Base-by-base conservation (phyloP, 2,113 vertebrate species). In the Alces alces region DNA sequence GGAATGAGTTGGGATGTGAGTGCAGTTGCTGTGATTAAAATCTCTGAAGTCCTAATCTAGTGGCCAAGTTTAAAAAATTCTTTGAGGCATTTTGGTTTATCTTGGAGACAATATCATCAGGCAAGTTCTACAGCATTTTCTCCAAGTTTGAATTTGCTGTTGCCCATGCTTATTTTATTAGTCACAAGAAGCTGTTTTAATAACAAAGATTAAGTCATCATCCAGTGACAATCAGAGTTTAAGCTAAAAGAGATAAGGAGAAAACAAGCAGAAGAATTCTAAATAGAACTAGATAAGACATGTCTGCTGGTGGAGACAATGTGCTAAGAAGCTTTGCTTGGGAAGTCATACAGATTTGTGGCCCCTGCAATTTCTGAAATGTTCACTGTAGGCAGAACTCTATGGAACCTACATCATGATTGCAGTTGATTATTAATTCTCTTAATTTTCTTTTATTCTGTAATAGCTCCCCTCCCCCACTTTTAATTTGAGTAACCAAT, bases 151-250 rank as follows among this genome's bases (percentile, higher is more conserved):
- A 93, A 78, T 88, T 47, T 98, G 96, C 86, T 93, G 86, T 98
- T 97, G n/a, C 97, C 66, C 73, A 66, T 95, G 7, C 58, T 98
- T 98, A 97, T 98, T 97, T 97, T 98, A 98, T 98, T 98, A 97
- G 80, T 96, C 97, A 98, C 87, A 98, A 98, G 89, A 97, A 97
- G 85, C 96, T 98, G 57, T 98, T 97, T 96, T 98, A 97, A 98
- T 97, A 98, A 97, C 86, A 95, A 89, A 98, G 98, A 99, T 98
- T 98, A 99, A 98, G 97, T 97, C 91, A 98, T 98, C 98, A 98
- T 60, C 95, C 98, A 95, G 50, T 97, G 98, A 98, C 95, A 98
- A 96, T 93, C 82, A 98, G 60, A 93, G 93, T 93, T 96, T 98
- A 97, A 98, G 85, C 96, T 98, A 96, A 58, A 87, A 98, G 52